Evolutionary conservation across 2,113 vertebrate genomes (phyloP), one percentile per base, ranked within the genome.

Genomic region (Phalacrocorax aristotelis): DNA sequence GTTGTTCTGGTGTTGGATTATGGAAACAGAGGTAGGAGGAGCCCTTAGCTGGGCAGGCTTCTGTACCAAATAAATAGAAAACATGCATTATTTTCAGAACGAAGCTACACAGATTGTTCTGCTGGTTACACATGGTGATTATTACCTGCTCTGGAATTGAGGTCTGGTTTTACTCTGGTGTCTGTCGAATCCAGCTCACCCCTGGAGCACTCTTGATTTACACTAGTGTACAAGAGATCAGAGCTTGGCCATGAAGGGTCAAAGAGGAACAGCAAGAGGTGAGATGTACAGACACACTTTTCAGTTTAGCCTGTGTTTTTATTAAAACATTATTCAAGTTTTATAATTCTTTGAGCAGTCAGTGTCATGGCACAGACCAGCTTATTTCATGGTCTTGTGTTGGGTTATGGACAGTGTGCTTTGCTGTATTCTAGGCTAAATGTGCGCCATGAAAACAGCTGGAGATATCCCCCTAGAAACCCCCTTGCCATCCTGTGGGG

Each of bases 401-500:
- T 42, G 26, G 57, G 34, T 55, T 80, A 68, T 19, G 55, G 30
- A 62, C 49, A 83, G 52, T 19, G 21, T 70, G 20, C 2, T 79
- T 54, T 83, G 44, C 30, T 75, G 20, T 49, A 17, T 71, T 48
- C 61, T 29, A 65, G 58, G 11, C 18, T 71, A 85, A 76, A 51
- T 38, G 14, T 2, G 13, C 22, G 23, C 30, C 23, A 44, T 2
- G 4, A 61, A 60, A 69, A n/a, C 32, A 84, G 21, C 29, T 60
- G 44, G 61, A 60, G 9, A 55, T 34, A 54, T 20, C 32, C 22
- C 29, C 11, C 20, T 42, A 65, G 61, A 49, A 79, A 75, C 2
- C 10, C n/a, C 9, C 5, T 79, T 69, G 15, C 17, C 15, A 7
- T 29, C 12, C 48, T 3, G 0, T 9, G 10, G 17, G 10, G 19